Conservation (phyloP, 2,888 invertebrate species). For the Nycteola revayana region DNA sequence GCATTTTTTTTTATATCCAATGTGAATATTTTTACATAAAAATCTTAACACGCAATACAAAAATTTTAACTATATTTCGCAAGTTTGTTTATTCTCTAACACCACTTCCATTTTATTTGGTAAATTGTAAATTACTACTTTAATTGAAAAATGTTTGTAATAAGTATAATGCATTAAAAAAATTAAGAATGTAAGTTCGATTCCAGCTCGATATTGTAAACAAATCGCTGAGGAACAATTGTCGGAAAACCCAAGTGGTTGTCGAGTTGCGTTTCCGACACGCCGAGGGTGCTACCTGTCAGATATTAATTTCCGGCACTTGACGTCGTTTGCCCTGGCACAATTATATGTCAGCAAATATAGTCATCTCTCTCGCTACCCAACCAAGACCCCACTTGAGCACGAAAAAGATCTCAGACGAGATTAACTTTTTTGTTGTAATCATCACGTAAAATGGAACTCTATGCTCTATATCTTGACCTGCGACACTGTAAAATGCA, state of each 20-base stretch:
- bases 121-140: too few species aligned
- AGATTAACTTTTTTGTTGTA: constrained; percentile 28
- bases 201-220: too few species aligned
- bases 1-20: too few species aligned
- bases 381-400: constrained; percentile 28
- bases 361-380: constrained; percentile 36
- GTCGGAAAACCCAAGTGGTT: constrained; percentile 26
- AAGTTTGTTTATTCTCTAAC: too few species aligned
- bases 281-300: constrained; percentile 49
- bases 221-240: too few species aligned
- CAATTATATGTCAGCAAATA: constrained; percentile 58
- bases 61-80: too few species aligned
- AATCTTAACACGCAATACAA: too few species aligned
- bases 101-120: too few species aligned
- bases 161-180: too few species aligned
- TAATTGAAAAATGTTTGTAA: too few species aligned
- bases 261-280: constrained; percentile 37
- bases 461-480: constrained; percentile 8
- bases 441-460: constrained; percentile 10
- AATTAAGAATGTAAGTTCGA: too few species aligned
- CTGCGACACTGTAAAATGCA: constrained; percentile 4
- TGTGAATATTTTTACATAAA: too few species aligned
- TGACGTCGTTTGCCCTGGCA: constrained; percentile 43
- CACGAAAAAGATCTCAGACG: constrained; percentile 31
- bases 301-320: constrained; percentile 73